Conservation (phyloP, 2,888 invertebrate species). For the Eilema sororculum region DNA sequence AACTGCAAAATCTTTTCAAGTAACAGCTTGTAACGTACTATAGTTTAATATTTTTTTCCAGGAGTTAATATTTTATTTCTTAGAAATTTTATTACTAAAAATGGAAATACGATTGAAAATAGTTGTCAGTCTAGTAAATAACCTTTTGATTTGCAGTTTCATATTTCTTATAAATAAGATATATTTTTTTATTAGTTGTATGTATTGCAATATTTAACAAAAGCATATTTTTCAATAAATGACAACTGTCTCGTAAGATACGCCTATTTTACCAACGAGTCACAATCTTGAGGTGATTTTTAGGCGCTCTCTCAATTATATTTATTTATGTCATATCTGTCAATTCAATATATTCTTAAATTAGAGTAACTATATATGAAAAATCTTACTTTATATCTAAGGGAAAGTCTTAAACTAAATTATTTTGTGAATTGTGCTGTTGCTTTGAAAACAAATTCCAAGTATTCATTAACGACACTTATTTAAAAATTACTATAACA, state of each 20-base stretch:
- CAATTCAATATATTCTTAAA: background rate
- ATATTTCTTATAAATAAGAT: background rate
- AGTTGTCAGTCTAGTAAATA: background rate
- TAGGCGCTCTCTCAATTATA: background rate
- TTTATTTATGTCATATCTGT: slow-evolving; percentile 1
- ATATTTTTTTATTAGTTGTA: background rate
- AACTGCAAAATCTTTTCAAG: background rate
- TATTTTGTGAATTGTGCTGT: background rate
- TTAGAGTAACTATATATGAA: background rate
- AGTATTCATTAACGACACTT: slow-evolving; percentile 3
- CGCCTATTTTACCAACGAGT: background rate
- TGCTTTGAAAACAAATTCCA: background rate
- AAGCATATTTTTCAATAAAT: background rate
- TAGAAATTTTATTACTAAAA: background rate
- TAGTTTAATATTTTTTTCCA: background rate
- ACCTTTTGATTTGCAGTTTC: background rate
- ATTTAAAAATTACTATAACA: slow-evolving; percentile 43
- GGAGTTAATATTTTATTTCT: background rate
- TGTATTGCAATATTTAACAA: background rate
- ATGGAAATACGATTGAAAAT: background rate
- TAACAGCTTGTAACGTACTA: background rate
- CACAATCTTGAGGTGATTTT: background rate
- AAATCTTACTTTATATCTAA: background rate
- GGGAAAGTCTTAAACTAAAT: background rate
- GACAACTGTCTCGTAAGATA: background rate